Evolutionary conservation across 2,113 vertebrate species (phyloP).

Genomic region (Alexandromys fortis): DNA sequence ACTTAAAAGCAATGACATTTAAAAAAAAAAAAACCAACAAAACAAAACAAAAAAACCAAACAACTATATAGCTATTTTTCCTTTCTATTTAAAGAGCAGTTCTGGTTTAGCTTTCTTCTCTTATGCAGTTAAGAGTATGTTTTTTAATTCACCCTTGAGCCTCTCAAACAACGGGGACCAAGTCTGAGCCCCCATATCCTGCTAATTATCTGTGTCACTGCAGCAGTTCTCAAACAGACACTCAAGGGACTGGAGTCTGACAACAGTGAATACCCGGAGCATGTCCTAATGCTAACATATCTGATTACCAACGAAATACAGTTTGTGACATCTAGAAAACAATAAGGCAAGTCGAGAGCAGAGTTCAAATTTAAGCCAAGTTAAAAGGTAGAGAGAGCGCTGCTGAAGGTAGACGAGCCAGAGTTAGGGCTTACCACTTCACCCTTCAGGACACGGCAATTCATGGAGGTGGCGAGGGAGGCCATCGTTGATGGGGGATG

Average conservation of each 20-base stretch:
- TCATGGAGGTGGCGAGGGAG: conserved; percentile 61
- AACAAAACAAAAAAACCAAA: too few species aligned
- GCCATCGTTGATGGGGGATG: conserved; percentile 65
- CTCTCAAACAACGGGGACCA: background rate
- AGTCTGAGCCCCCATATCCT: background rate
- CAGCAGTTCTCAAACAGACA: background rate
- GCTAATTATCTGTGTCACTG: background rate
- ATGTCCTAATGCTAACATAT: background rate
- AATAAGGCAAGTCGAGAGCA: background rate
- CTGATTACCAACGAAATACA: background rate
- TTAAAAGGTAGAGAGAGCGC: background rate
- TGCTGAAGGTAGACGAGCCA: background rate
- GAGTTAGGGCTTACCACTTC: conserved; percentile 88
- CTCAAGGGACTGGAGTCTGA: background rate
- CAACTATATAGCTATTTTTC: background rate
- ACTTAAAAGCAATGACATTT: conserved; percentile 21
- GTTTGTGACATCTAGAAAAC: background rate
- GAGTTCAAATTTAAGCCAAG: background rate
- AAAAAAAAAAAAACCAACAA: background rate
- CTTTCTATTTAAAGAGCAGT: background rate
- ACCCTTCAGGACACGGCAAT: conserved; percentile 78
- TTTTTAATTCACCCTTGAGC: background rate
- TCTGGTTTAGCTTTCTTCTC: background rate
- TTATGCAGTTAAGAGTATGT: background rate
- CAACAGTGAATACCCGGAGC: background rate